These are phyloP conservation scores for Maniola jurtina DNA, from an alignment of 1,140 invertebrate genomes.

Conservation along the genomic window DNA sequence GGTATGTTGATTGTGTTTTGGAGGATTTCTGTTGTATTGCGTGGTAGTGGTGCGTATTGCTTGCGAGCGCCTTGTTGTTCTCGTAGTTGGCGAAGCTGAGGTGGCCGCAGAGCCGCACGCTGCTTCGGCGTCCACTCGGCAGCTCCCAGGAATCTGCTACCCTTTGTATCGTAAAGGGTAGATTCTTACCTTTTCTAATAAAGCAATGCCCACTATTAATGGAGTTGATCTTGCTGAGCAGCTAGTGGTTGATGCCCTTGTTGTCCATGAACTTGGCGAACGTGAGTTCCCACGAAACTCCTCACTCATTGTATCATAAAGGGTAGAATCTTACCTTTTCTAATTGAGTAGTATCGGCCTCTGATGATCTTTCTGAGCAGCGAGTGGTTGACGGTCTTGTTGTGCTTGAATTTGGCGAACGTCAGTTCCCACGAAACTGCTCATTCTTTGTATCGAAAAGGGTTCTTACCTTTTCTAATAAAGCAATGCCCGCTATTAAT, in stretches of 20 bases:
- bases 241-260: no score
- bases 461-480: conserved; percentile 35
- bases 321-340: no score
- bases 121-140: conserved; percentile 32
- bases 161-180: conserved; percentile 72
- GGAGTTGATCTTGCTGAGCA: no score
- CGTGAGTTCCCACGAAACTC: no score
- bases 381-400: conserved; percentile 28
- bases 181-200: no score
- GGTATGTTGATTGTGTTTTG: no score
- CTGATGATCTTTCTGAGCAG: conserved; percentile 9
- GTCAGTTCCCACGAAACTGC: conserved; percentile 34
- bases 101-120: conserved; percentile 31
- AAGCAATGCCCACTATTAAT: no score
- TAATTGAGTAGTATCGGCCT: conserved; percentile 10
- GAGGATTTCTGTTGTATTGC: no score
- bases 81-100: conserved; percentile 42
- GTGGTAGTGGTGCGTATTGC: no score
- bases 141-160: conserved; percentile 36
- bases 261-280: no score
- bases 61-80: conserved; percentile 36
- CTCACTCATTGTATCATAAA: no score
- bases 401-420: conserved; percentile 43
- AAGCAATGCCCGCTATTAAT: conserved; percentile 9
- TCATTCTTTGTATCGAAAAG: conserved; percentile 65